Evolutionary conservation across 2,797 vertebrate genomes (phyloP).

Genomic region (Linurgus olivaceus): DNA sequence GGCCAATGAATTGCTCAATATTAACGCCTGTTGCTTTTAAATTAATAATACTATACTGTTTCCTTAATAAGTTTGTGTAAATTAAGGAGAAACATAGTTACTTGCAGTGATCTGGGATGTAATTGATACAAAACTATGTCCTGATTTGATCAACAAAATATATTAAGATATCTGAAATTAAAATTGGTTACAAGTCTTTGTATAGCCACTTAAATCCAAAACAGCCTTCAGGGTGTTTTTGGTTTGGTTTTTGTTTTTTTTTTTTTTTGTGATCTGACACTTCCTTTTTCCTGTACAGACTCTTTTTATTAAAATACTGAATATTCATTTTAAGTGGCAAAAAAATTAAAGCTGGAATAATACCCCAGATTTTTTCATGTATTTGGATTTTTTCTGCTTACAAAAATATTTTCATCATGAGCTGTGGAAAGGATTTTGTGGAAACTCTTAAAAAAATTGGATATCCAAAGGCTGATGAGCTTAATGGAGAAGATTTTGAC

Average conservation of each 20-base stretch:
- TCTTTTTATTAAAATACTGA: constrained; percentile 9
- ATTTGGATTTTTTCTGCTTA: constrained; percentile 23
- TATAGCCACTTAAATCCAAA: not conserved
- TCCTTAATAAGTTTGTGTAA: not conserved
- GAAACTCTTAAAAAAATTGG: constrained; percentile 82
- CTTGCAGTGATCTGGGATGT: not conserved
- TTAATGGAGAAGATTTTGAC: constrained; percentile 91
- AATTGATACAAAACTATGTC: not conserved
- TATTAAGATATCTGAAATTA: not conserved
- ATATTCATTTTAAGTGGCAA: not conserved
- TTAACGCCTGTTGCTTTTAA: not conserved
- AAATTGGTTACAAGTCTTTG: not conserved
- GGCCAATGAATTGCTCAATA: not conserved
- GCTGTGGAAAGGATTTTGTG: constrained; percentile 87
- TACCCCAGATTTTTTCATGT: not conserved
- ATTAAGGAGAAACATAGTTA: not conserved
- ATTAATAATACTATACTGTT: not conserved
- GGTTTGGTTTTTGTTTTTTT: not conserved
- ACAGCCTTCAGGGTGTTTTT: not conserved
- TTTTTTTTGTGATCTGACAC: constrained; percentile 8
- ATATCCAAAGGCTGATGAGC: constrained; percentile 80
- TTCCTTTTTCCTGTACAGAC: constrained; percentile 23
- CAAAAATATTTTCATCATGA: constrained; percentile 75
- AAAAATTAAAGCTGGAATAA: not conserved
- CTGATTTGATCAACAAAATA: not conserved